Percentiles rank a stretch among this genome's conserved stretches.
Conservation (phyloP, 92 coral and sea anemone species). For the Meandrina meandrites region DNA sequence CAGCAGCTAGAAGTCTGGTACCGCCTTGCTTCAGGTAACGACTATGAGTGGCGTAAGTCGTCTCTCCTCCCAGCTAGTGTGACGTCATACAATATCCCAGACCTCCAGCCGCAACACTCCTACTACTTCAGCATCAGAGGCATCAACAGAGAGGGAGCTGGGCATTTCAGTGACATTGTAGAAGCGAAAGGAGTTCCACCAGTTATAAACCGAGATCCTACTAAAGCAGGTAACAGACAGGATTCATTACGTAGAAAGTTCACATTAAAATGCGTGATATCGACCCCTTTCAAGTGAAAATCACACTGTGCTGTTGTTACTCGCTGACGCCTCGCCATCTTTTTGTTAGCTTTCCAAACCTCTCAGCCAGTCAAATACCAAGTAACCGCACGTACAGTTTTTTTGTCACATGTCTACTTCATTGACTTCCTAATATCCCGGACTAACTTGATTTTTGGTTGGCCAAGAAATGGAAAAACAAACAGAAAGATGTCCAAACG, state of each 20-base stretch:
- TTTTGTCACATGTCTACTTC: no score
- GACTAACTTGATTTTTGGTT: no score
- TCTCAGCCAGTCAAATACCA: no score
- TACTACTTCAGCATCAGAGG: constrained; percentile 86
- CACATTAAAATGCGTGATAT: not conserved
- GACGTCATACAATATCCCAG: constrained; percentile 65
- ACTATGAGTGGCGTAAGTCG: constrained; percentile 76
- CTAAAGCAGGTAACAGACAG: constrained; percentile 39
- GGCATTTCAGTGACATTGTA: constrained; percentile 71
- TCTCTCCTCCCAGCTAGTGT: constrained; percentile 60
- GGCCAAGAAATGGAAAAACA: no score
- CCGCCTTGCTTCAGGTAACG: constrained; percentile 66
- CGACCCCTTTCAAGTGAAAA: no score
- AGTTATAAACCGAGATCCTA: constrained; percentile 34
- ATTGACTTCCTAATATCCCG: no score
- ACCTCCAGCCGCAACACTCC: constrained; percentile 43
- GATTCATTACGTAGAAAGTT: no score
- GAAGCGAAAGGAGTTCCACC: constrained; percentile 49
- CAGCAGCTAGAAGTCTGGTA: constrained; percentile 90
- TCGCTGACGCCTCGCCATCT: no score
- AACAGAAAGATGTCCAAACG: no score
- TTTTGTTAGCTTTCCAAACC: no score
- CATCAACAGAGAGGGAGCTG: constrained; percentile 82
- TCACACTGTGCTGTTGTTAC: no score
- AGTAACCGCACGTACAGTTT: no score